Percentiles rank a stretch among this genome's conserved stretches.
phyloP scores from a whole-genome alignment of 2,113 vertebrate species.

The Lates calcarifer region DNA sequence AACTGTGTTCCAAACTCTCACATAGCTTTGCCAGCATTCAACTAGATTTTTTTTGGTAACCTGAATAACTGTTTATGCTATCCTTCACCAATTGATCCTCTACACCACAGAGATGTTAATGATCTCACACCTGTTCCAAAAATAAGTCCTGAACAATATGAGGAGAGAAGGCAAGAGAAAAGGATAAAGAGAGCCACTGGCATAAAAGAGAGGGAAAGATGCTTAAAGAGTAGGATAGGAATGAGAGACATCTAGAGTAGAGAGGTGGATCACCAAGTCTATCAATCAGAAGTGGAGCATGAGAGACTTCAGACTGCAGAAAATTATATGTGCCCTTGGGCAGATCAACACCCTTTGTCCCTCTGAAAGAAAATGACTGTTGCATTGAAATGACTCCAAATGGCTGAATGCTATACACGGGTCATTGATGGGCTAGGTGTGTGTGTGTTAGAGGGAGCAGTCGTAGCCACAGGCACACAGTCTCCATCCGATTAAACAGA shows the following conservation, averaged over 20 bases:
- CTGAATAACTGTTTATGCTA: not conserved
- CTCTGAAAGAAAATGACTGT: conserved; percentile 24
- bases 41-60: not conserved
- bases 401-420: conserved; percentile 36
- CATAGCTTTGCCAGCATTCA: too few relatives aligned
- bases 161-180: conserved; percentile 9
- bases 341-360: conserved; percentile 36
- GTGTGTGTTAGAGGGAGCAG: conserved; percentile 13
- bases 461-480: conserved; percentile 54
- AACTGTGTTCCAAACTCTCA: not conserved
- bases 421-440: conserved; percentile 30
- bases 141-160: conserved; percentile 11
- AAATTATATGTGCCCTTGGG: conserved; percentile 27
- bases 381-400: conserved; percentile 58
- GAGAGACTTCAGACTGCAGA: conserved; percentile 26
- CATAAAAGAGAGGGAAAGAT: not conserved
- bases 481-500: conserved; percentile 68
- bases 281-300: conserved; percentile 29
- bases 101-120: conserved; percentile 25
- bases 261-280: conserved; percentile 22
- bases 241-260: not conserved
- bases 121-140: conserved; percentile 27
- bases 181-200: not conserved
- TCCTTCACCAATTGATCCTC: not conserved
- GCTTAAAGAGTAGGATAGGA: not conserved